Conservation (phyloP, 2,113 vertebrate species). For the Gorsachius goisagi region DNA sequence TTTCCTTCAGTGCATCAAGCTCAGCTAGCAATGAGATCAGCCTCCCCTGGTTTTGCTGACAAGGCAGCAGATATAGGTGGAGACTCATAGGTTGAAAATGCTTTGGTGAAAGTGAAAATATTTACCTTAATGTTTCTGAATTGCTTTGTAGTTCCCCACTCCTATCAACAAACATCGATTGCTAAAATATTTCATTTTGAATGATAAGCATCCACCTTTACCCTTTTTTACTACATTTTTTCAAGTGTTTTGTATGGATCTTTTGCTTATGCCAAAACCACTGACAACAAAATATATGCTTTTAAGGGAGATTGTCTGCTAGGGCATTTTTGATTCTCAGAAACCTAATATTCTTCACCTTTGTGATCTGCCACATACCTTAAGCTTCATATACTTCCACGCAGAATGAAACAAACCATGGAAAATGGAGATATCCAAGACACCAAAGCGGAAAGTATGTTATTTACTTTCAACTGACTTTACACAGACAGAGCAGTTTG, state of each 20-base stretch:
- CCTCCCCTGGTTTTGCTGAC: neutral
- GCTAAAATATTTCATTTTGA: neutral
- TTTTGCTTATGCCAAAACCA: neutral
- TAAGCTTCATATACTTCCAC: neutral
- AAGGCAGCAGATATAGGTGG: neutral
- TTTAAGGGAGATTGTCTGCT: neutral
- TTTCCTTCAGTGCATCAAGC: neutral
- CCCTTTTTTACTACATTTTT: neutral
- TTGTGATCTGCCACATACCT: neutral
- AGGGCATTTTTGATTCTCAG: neutral
- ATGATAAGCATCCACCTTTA: neutral
- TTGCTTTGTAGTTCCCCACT: neutral
- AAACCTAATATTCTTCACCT: neutral
- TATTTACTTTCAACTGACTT: conserved; percentile 47
- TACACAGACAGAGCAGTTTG: conserved; percentile 38
- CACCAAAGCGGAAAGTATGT: neutral
- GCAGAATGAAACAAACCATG: neutral
- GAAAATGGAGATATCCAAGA: conserved; percentile 13
- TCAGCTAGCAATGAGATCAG: neutral
- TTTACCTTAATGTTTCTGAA: neutral
- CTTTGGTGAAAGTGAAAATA: neutral
- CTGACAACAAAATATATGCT: neutral
- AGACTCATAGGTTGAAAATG: neutral
- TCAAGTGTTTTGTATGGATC: neutral
- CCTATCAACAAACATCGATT: neutral